phyloP scores from a whole-genome alignment of 2,888 invertebrate genomes.

The Phrixothrix hirtus region DNA sequence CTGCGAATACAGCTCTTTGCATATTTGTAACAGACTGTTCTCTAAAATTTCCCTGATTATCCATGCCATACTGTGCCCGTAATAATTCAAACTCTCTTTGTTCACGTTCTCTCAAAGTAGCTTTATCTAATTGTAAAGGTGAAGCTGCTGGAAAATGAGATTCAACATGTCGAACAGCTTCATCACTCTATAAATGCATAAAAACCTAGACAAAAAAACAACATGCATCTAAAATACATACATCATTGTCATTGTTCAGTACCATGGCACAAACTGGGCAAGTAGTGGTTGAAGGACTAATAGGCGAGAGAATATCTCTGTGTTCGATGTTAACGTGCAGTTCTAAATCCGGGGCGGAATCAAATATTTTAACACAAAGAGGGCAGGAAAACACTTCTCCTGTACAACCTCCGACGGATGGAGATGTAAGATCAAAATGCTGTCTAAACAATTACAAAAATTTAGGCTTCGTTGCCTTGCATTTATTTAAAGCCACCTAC shows the following conservation, averaged over 20 bases:
- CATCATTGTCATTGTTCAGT: constrained; percentile 58
- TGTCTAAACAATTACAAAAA: constrained; percentile 58
- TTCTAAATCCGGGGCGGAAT: constrained; percentile 77
- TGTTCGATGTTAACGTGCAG: constrained; percentile 86
- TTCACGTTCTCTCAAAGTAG: constrained; percentile 73
- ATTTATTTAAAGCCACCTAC: constrained; percentile 34
- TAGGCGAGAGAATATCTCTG: constrained; percentile 76
- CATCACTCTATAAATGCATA: constrained; percentile 51
- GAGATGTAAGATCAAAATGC: constrained; percentile 81
- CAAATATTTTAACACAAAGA: constrained; percentile 73
- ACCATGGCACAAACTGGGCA: constrained; percentile 58
- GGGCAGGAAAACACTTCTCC: constrained; percentile 72
- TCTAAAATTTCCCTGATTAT: constrained; percentile 79
- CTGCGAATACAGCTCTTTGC: constrained; percentile 82
- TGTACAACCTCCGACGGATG: constrained; percentile 62
- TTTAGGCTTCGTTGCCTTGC: neutral
- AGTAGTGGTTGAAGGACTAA: constrained; percentile 47
- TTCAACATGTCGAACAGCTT: constrained; percentile 83
- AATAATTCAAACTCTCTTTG: constrained; percentile 81
- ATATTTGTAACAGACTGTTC: constrained; percentile 79
- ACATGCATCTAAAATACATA: constrained; percentile 58
- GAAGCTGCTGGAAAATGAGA: constrained; percentile 73
- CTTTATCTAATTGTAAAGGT: constrained; percentile 57
- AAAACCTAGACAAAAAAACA: constrained; percentile 51
- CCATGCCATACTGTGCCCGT: constrained; percentile 86